These are phyloP conservation scores for Drosophila pegasa DNA, from an alignment of 2,888 invertebrate genomes.

Conservation along the genomic window DNA sequence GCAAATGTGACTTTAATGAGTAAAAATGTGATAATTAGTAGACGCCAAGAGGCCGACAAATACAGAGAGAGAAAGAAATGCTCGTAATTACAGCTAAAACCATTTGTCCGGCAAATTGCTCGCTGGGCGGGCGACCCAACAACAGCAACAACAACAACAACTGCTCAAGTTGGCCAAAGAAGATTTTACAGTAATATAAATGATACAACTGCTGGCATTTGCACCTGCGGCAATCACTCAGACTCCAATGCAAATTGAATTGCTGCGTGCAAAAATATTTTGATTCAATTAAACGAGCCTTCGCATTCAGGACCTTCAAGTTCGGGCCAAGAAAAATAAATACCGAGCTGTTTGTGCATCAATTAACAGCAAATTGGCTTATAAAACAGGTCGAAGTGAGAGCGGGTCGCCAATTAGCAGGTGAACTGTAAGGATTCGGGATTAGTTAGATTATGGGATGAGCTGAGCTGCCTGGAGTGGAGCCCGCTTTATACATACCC, in stretches of 20 bases:
- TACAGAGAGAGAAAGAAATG: conserved; percentile 35
- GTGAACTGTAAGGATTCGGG: not conserved
- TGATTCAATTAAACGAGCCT: conserved; percentile 58
- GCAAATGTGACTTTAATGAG: conserved; percentile 79
- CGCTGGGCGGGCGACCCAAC: conserved; percentile 37
- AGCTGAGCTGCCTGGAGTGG: not conserved
- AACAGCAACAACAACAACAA: conserved; percentile 32
- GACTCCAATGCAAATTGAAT: conserved; percentile 60
- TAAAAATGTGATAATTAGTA: conserved; percentile 80
- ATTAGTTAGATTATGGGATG: not conserved
- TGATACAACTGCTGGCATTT: conserved; percentile 14
- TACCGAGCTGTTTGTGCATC: conserved; percentile 23
- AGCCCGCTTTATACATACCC: not conserved
- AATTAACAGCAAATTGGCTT: conserved; percentile 8
- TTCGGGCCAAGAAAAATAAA: conserved; percentile 38
- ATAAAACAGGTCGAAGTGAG: not conserved
- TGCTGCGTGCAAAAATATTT: conserved; percentile 61
- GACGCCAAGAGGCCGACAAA: conserved; percentile 72
- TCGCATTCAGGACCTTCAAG: conserved; percentile 11
- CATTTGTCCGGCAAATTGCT: conserved; percentile 58
- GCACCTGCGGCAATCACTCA: conserved; percentile 49
- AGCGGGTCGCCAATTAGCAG: not conserved
- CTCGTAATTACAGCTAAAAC: conserved; percentile 58
- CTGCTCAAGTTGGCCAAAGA: conserved; percentile 36
- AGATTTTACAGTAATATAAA: conserved; percentile 38